A percentile compares a stretch with the other conserved stretches of the same genome.
Evolutionary conservation across 2,113 vertebrate species (phyloP).

Genomic region (Bostrychus sinensis): DNA sequence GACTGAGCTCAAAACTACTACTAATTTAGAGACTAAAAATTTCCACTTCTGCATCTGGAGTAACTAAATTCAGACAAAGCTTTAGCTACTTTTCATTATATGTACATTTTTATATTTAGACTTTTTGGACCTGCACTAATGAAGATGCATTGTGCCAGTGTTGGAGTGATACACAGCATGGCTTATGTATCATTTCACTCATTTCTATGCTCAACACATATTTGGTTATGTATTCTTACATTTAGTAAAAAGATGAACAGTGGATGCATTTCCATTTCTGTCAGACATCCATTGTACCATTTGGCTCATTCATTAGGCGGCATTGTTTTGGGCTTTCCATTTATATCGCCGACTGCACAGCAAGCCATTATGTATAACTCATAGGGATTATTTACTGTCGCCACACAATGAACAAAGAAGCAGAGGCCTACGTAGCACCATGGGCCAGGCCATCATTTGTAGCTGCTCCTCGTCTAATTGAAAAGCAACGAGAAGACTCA

Average conservation of each 20-base stretch:
- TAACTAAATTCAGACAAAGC: background rate
- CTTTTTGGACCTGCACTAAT: background rate
- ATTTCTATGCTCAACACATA: slow-evolving; percentile 27
- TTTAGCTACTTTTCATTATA: background rate
- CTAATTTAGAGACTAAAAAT: no score
- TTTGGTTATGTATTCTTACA: slow-evolving; percentile 28
- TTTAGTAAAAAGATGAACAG: slow-evolving; percentile 37
- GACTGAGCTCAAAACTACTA: no score
- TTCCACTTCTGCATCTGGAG: background rate
- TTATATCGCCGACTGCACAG: slow-evolving; percentile 40
- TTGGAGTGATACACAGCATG: slow-evolving; percentile 1
- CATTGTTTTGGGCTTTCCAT: slow-evolving; percentile 43
- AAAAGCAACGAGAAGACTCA: slow-evolving; percentile 45
- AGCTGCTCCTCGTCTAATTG: slow-evolving; percentile 40
- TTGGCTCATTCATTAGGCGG: slow-evolving; percentile 45
- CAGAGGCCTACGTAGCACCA: slow-evolving; percentile 24
- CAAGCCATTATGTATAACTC: slow-evolving; percentile 44
- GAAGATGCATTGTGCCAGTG: slow-evolving; percentile 8
- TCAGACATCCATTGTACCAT: slow-evolving; percentile 42
- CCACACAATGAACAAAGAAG: slow-evolving; percentile 23
- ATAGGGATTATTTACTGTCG: slow-evolving; percentile 51
- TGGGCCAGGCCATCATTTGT: slow-evolving; percentile 32
- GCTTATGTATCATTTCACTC: slow-evolving; percentile 36
- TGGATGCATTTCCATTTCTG: slow-evolving; percentile 47
- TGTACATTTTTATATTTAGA: background rate